Percentiles rank a stretch among this genome's conserved stretches.
Evolutionary conservation across 2,797 vertebrate species (phyloP).

Genomic region (Sciaenops ocellatus): DNA sequence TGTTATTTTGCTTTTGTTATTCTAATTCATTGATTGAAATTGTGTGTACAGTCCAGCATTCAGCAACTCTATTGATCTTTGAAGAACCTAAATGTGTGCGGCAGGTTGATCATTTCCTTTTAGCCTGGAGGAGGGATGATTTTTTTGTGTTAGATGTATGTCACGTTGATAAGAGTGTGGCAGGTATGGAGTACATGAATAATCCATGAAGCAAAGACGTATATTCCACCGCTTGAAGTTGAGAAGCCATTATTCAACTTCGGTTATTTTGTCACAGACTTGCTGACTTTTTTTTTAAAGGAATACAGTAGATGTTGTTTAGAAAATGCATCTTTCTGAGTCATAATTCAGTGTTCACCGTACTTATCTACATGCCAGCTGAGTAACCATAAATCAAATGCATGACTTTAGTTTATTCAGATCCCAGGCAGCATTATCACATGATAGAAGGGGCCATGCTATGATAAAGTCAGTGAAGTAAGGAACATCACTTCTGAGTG

Average conservation of each 20-base stretch:
- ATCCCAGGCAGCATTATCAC: conserved; percentile 33
- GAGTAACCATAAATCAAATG: conserved; percentile 68
- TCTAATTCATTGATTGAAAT: conserved; percentile 41
- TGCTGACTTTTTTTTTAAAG: conserved; percentile 36
- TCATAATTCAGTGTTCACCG: conserved; percentile 61
- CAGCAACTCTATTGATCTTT: conserved; percentile 50
- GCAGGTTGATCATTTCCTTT: conserved; percentile 68
- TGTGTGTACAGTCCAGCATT: conserved; percentile 17
- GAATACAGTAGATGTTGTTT: conserved; percentile 50
- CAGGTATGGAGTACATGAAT: conserved; percentile 77
- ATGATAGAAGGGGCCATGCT: conserved; percentile 2
- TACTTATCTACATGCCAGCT: conserved; percentile 52
- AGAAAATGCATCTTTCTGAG: conserved; percentile 53
- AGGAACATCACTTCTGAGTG: neutral
- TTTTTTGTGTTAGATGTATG: conserved; percentile 75
- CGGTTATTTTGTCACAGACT: conserved; percentile 65
- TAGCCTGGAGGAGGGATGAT: conserved; percentile 42
- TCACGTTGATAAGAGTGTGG: conserved; percentile 78
- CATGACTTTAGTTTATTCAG: conserved; percentile 36
- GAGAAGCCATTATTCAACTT: conserved; percentile 80
- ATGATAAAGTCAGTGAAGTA: conserved; percentile 1
- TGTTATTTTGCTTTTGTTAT: conserved; percentile 40
- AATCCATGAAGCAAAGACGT: conserved; percentile 78
- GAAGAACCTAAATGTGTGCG: conserved; percentile 46
- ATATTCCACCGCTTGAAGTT: conserved; percentile 70